These are phyloP conservation scores for Eilema depressum DNA, from an alignment of 2,888 invertebrate species.

Conservation along the genomic window DNA sequence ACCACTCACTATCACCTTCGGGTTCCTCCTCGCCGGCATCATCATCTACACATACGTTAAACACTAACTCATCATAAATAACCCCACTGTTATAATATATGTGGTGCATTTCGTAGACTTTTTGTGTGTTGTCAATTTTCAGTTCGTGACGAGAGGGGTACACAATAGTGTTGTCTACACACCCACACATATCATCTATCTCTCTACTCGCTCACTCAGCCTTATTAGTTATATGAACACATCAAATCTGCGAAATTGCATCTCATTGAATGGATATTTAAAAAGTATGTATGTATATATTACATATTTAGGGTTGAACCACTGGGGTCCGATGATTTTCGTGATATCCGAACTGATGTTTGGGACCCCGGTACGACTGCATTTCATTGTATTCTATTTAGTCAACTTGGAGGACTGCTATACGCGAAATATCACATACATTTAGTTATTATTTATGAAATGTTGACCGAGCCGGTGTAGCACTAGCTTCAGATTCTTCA, in stretches of 20 bases:
- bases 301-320: constrained; percentile 8
- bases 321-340: constrained; percentile 8
- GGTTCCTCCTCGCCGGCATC: constrained; percentile 89
- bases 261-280: constrained; percentile 16
- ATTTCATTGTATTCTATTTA: constrained; percentile 34
- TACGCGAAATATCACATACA: constrained; percentile 23
- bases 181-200: background rate
- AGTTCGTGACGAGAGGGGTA: constrained; percentile 8
- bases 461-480: background rate
- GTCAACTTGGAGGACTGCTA: constrained; percentile 16
- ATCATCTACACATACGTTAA: constrained; percentile 88
- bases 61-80: constrained; percentile 59
- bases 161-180: background rate
- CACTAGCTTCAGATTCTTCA: background rate
- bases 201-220: background rate
- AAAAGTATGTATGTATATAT: constrained; percentile 9
- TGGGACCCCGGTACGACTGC: constrained; percentile 35
- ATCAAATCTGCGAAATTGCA: constrained; percentile 16
- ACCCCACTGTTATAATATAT: constrained; percentile 6
- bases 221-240: constrained; percentile 13
- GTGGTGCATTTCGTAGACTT: constrained; percentile 17
- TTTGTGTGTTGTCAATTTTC: constrained; percentile 10
- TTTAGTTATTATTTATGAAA: constrained; percentile 15
- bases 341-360: background rate
- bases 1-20: constrained; percentile 91